Evolutionary conservation across 2,113 vertebrate species (phyloP).

Genomic region (Choloepus hoffmanni): DNA sequence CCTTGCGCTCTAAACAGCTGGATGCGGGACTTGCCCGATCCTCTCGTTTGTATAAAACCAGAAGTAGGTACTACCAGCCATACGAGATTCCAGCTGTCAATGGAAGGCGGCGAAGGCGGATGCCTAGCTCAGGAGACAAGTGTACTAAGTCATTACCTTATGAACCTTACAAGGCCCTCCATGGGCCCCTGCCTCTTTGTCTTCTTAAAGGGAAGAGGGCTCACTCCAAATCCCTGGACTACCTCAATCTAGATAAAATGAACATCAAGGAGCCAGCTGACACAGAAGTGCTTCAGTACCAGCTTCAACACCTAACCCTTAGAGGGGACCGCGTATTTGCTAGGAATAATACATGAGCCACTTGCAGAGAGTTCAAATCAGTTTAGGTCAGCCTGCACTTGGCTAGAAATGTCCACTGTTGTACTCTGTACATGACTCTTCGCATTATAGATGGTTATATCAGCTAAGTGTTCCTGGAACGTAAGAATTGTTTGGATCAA

Average conservation of each 20-base stretch:
- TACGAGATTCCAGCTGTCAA: constrained; percentile 95
- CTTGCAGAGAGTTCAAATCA: background rate
- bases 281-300: constrained; percentile 96
- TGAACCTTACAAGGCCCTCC: constrained; percentile 90
- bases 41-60: constrained; percentile 92
- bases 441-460: constrained; percentile 77
- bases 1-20: constrained; percentile 88
- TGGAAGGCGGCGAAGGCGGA: constrained; percentile 91
- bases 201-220: constrained; percentile 94
- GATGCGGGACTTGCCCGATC: constrained; percentile 91
- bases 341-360: constrained; percentile 93
- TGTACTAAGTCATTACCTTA: constrained; percentile 90
- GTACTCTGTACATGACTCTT: constrained; percentile 78
- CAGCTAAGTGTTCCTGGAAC: constrained; percentile 80
- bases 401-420: constrained; percentile 80
- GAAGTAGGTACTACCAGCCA: constrained; percentile 95
- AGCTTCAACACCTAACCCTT: constrained; percentile 96
- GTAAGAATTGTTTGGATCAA: constrained; percentile 71
- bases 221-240: constrained; percentile 98
- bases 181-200: constrained; percentile 93
- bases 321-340: constrained; percentile 94
- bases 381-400: constrained; percentile 65
- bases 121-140: constrained; percentile 97
- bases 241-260: constrained; percentile 99
- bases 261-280: constrained; percentile 95